Conservation (phyloP, 53 echinoderm and acorn worm species). For the Paelopatides confundens region DNA sequence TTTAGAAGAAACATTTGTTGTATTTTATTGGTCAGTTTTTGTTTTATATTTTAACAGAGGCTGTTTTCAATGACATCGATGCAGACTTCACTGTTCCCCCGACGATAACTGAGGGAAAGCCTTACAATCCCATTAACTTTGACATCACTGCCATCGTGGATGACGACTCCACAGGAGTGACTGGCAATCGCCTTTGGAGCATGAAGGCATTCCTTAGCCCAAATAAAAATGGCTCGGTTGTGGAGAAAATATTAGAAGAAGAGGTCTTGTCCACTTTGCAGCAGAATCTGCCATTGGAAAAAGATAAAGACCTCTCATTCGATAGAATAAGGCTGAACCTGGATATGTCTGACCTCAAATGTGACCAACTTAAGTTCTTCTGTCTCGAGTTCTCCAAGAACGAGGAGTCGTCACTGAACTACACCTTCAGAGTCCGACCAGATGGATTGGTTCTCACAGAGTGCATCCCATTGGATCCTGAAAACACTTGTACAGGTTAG, state of each 20-base stretch:
- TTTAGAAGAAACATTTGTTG: no score
- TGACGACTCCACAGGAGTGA: constrained; percentile 71
- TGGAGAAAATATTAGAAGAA: constrained; percentile 22
- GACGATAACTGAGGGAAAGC: constrained; percentile 52
- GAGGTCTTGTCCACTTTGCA: constrained; percentile 55
- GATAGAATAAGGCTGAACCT: constrained; percentile 66
- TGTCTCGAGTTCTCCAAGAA: constrained; percentile 84
- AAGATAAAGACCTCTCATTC: constrained; percentile 71
- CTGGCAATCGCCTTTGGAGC: constrained; percentile 67
- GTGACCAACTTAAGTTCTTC: constrained; percentile 67
- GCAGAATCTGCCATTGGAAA: constrained; percentile 57
- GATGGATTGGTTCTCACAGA: constrained; percentile 66
- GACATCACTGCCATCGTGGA: constrained; percentile 66
- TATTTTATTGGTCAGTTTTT: not conserved
- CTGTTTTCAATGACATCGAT: constrained; percentile 33
- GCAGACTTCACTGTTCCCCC: constrained; percentile 22
- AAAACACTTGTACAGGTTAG: constrained; percentile 84
- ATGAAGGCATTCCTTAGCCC: constrained; percentile 64
- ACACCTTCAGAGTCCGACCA: constrained; percentile 69
- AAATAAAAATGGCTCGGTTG: constrained; percentile 56
- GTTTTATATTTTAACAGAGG: constrained; percentile 24
- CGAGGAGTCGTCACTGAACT: constrained; percentile 76
- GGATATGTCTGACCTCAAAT: constrained; percentile 77
- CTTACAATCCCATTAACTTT: constrained; percentile 74
- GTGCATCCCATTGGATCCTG: constrained; percentile 55